Base-by-base conservation (phyloP, 1,140 invertebrate genomes). In the Leptonema lineaticorne region DNA sequence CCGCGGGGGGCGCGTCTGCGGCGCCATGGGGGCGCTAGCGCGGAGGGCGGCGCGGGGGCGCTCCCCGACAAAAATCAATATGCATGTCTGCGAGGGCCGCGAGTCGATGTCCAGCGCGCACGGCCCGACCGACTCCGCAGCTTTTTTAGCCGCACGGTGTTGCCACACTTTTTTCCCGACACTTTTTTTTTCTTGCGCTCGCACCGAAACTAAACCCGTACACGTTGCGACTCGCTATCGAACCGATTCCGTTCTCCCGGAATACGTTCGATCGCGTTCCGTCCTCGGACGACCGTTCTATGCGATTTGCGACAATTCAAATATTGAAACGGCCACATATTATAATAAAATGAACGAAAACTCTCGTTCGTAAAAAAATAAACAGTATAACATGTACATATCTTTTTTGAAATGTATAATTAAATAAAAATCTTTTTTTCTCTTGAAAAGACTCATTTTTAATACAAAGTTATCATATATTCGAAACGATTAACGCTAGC, bases 141-240 rank as follows among this genome's bases (percentile, higher is more conserved):
- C 81, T 83, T 83, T 83, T 83, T 83, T 83, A 83, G 80, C 81
- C 79, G 79, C 79, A 76, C 80, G 79, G 81, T 83, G 81, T 83
- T 83, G 82, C 81, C 81, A 83, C 79, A 78, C 79, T 79, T 83
- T 83, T 83, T 83, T 82, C 79, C 79, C 77, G 14, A n/a, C n/a
- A 77, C 76, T 79, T 80, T 82, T 83, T 82, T 83, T 83, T 79
- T 78, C 78, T 79, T 78, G 75, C 67, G 28, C 60, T 22, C 59
- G 65, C 65, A 50, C 68, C 46, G 33, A 28, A 77, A 80, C 79
- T n/a, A n/a, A n/a, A n/a, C 76, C 81, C 82, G 82, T 79, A 81
- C 79, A 79, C 82, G 81, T 79, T 81, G 80, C 81, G 81, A 80
- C 20, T 7, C 37, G 59, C 16, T 16, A 4, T 5, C 60, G 29